Percentiles rank a stretch among this genome's conserved stretches.
phyloP scores from a whole-genome alignment of 2,888 invertebrate genomes.

The Venustoraphidia nigricollis region DNA sequence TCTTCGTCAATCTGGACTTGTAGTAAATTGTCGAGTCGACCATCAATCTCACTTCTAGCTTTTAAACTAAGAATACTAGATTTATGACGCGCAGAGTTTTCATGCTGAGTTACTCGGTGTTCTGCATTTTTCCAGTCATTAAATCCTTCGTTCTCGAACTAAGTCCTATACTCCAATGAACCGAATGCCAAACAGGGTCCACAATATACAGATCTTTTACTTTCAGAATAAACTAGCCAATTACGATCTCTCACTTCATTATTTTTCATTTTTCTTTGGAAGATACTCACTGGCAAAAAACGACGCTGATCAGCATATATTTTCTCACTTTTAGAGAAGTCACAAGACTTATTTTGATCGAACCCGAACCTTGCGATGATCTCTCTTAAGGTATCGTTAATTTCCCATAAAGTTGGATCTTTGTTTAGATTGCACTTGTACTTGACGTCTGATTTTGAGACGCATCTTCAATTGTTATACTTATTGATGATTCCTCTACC shows the following conservation, averaged over 20 bases:
- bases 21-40: constrained; percentile 12
- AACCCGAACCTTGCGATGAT: constrained; percentile 12
- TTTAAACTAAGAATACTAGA: background rate
- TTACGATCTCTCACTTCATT: constrained; percentile 7
- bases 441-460: constrained; percentile 10
- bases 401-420: constrained; percentile 12
- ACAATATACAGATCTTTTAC: constrained; percentile 10
- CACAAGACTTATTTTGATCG: constrained; percentile 11
- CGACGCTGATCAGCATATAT: constrained; percentile 10
- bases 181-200: constrained; percentile 7
- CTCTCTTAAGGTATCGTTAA: constrained; percentile 12
- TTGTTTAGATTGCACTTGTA: constrained; percentile 9
- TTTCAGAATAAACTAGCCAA: constrained; percentile 9
- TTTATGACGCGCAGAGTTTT: constrained; percentile 14
- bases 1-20: constrained; percentile 8
- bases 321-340: constrained; percentile 10
- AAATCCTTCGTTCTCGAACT: constrained; percentile 14
- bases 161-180: constrained; percentile 1
- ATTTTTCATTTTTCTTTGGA: constrained; percentile 11
- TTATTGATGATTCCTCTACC: constrained; percentile 9
- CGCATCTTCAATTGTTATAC: constrained; percentile 11
- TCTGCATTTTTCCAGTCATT: constrained; percentile 15
- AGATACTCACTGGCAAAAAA: constrained; percentile 11
- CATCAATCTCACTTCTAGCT: constrained; percentile 8
- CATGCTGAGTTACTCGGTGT: constrained; percentile 12